Conservation (phyloP, 92 coral and sea anemone species). For the Zoanthus sansibaricus region DNA sequence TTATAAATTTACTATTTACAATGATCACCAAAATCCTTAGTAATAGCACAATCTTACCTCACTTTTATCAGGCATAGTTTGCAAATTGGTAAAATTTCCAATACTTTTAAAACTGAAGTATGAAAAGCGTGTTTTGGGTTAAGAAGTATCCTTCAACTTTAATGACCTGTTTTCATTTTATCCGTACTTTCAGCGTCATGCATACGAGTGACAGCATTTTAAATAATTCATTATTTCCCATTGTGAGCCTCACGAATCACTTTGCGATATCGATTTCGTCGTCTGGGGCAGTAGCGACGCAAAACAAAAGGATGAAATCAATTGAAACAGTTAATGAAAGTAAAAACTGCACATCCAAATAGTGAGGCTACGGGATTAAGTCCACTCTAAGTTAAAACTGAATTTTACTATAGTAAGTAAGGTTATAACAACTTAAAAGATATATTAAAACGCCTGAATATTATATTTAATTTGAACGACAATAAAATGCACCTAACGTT, state of each 20-base stretch:
- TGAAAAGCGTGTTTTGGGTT: constrained; percentile 1
- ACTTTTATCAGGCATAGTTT: constrained; percentile 39
- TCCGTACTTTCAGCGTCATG: constrained; percentile 35
- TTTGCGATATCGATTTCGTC: constrained; percentile 32
- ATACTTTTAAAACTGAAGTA: background rate
- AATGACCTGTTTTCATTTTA: constrained; percentile 19
- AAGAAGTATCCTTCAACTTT: constrained; percentile 27
- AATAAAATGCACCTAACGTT: too few species aligned
- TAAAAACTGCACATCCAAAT: background rate
- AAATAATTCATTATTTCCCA: constrained; percentile 39
- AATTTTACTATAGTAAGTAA: too few species aligned
- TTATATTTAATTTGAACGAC: too few species aligned
- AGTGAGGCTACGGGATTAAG: too few species aligned
- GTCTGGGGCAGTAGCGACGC: background rate
- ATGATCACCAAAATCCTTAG: background rate
- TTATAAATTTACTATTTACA: too few species aligned
- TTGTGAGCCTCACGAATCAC: constrained; percentile 30
- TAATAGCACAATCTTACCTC: constrained; percentile 15
- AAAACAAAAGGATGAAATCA: constrained; percentile 5
- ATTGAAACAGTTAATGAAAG: background rate
- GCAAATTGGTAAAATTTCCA: background rate
- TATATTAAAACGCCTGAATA: too few species aligned
- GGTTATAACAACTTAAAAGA: too few species aligned
- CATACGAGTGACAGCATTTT: constrained; percentile 26
- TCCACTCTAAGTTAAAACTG: too few species aligned